Evolutionary conservation across 2,888 invertebrate species (phyloP), one percentile per base, ranked within the genome.

Genomic region (Pristionchus japonicus): DNA sequence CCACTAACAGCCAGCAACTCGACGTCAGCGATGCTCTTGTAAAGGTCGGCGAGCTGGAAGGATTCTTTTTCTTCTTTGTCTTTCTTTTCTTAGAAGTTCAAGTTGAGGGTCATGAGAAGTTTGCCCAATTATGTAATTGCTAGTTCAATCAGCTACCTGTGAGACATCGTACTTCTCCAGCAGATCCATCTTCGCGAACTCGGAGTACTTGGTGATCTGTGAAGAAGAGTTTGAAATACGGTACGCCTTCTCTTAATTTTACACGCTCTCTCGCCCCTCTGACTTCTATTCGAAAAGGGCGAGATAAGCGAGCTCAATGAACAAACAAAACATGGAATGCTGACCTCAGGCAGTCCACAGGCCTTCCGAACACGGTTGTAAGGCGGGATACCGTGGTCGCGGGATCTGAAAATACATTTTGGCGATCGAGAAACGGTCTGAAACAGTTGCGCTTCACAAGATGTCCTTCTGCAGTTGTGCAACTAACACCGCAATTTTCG

Each of bases 321-420:
- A 20, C 52, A 52, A 70, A 70, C 15, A n/a, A 64, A 15, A 20
- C n/a, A n/a, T n/a, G 17, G n/a, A n/a, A 85, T n/a, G 83, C 52
- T 37, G 1, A 40, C 89, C 80, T 77, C 88, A 88, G 31, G 89
- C 90, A 27, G 43, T 40, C 90, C 92, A 88, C 92, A 92, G 57
- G 90, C 90, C 47, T 89, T 85, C 31, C 91, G 88, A 90, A 90
- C 90, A 40, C 89, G 80, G 3, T 89, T 70, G 67, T 91, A 91
- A 1, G 91, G 88, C 4, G 89, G 88, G 1, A 90, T 85, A 31
- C 91, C 91, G 77, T 92, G 92, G 89, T 92, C 92, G 37, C 92
- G 84, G n/a, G 90, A 77, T 43, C 77, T 77, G 34, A n/a, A 47
- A 11, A 13, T n/a, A n/a, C n/a, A n/a, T n/a, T n/a, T n/a, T n/a